phyloP scores from a whole-genome alignment of 2,113 vertebrate genomes.

The Gambusia holbrooki region DNA sequence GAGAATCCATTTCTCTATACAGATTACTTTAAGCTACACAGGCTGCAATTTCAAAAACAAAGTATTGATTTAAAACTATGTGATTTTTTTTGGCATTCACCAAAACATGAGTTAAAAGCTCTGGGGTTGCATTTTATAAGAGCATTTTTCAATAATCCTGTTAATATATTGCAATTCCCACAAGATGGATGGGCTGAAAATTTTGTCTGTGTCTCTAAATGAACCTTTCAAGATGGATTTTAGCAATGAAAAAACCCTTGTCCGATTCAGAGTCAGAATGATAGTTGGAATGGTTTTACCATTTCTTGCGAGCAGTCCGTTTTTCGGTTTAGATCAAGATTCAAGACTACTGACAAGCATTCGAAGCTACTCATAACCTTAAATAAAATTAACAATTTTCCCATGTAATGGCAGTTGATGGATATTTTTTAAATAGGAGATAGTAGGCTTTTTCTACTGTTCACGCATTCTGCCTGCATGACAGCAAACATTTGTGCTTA shows the following conservation, averaged over 20 bases:
- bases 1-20: conserved; percentile 5
- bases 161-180: neutral
- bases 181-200: neutral
- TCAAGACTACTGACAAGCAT: neutral
- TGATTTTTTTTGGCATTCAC: neutral
- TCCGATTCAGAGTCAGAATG: neutral
- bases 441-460: conserved; percentile 12
- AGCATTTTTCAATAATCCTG: neutral
- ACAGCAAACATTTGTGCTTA: conserved; percentile 45
- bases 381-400: neutral
- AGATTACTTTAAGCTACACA: neutral
- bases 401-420: neutral
- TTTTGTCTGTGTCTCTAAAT: neutral
- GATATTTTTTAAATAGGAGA: conserved; percentile 9
- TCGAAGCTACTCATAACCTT: neutral
- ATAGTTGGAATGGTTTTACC: neutral
- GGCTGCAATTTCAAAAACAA: neutral
- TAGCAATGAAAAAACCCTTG: neutral
- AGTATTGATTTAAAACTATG: neutral
- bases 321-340: neutral
- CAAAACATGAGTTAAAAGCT: neutral
- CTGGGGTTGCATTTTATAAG: neutral
- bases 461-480: neutral
- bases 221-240: neutral
- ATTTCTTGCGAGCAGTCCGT: neutral